Conservation (phyloP, 2,888 invertebrate species). For the Poecilobothrus nobilitatus region DNA sequence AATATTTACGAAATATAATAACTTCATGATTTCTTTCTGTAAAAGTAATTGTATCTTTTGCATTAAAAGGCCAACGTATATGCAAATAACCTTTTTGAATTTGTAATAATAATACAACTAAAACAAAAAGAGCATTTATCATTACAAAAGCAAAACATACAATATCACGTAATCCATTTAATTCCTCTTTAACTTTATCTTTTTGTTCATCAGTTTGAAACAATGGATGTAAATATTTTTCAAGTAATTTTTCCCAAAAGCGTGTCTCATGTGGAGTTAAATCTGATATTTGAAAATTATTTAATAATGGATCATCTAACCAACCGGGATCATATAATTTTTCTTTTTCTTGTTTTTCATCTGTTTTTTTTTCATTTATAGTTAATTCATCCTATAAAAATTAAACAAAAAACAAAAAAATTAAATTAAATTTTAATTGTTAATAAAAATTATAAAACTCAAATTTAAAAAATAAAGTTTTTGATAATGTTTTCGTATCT, state of each 20-base stretch:
- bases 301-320: slow-evolving; percentile 60
- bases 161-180: slow-evolving; percentile 52
- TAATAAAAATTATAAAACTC: no score
- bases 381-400: slow-evolving; percentile 9
- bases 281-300: slow-evolving; percentile 57
- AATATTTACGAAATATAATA: slow-evolving; percentile 49
- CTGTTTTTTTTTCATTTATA: background rate
- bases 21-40: slow-evolving; percentile 45
- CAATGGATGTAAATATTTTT: slow-evolving; percentile 66
- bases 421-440: no score
- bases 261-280: slow-evolving; percentile 56
- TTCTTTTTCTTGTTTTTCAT: slow-evolving; percentile 12
- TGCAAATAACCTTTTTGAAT: slow-evolving; percentile 61
- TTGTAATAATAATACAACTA: slow-evolving; percentile 65
- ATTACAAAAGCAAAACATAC: slow-evolving; percentile 63
- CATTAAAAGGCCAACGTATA: slow-evolving; percentile 59
- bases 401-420: background rate
- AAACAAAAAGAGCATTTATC: slow-evolving; percentile 67
- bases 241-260: slow-evolving; percentile 72
- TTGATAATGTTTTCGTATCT: no score
- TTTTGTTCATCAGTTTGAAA: slow-evolving; percentile 56
- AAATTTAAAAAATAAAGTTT: background rate
- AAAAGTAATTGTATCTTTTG: slow-evolving; percentile 47
- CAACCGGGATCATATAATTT: slow-evolving; percentile 45
- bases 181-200: slow-evolving; percentile 40